Evolutionary conservation across 1,140 invertebrate genomes (phyloP), one percentile per base, ranked within the genome.

Genomic region (Cephus cinctus): DNA sequence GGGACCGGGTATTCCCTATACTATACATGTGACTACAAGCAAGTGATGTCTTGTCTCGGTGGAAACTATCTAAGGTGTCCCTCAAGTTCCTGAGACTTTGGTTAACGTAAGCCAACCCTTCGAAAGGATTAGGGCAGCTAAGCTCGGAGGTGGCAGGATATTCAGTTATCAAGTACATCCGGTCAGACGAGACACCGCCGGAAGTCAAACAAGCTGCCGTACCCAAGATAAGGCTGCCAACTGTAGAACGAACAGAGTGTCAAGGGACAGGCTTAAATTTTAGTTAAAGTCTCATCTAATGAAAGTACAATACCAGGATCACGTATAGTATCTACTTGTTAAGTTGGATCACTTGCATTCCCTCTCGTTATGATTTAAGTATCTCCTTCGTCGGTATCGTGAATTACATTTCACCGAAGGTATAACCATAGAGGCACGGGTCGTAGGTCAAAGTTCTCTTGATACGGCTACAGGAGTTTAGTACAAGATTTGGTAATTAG

Each of bases 401-500:
- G n/a, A n/a, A n/a, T n/a, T n/a, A n/a, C n/a, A n/a, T n/a, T n/a
- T n/a, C 18, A 34, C 42, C 16, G 20, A 45, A 15, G 47, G 19
- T 49, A 19, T 41, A 41, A 41, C 39, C n/a, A 41, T n/a, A 5
- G 6, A 36, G 2, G n/a, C 39, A 8, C 39, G 15, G 8, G n/a
- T 14, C 16, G 9, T 41, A 23, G 39, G 31, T 50, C 48, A 43
- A 50, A 50, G 42, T 50, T 50, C 39, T 50, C 23, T 18, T 8
- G 38, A 21, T 3, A 41, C 23, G 18, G 39, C 50, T 49, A 52
- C 48, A 47, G 27, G 62, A 66, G 65, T 67, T 69, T 59, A 40
- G 52, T 56, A 63, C 67, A 65, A 73, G 69, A 69, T 73, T 61
- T 53, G 59, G 58, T 74, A 74, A 75, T 75, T 75, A 75, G 62